phyloP scores from a whole-genome alignment of 2,888 invertebrate species.

The Ennomos quercinarius region DNA sequence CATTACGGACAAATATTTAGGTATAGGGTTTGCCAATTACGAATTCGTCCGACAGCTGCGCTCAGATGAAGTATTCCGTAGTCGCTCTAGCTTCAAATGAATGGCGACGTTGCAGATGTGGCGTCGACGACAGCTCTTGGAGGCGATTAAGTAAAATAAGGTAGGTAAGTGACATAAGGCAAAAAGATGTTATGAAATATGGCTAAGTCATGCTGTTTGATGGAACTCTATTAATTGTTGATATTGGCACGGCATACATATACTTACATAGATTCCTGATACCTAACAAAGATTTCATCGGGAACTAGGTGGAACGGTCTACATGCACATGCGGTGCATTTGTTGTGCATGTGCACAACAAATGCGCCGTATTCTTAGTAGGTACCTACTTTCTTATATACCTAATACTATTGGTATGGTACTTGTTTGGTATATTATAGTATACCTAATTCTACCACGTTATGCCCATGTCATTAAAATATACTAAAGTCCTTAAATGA shows the following conservation, averaged over 20 bases:
- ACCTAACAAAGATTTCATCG: no score
- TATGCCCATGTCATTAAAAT: conserved; percentile 71
- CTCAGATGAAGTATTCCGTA: conserved; percentile 76
- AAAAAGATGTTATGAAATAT: not conserved
- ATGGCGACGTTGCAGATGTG: conserved; percentile 74
- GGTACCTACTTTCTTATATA: not conserved
- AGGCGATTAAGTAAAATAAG: conserved; percentile 17
- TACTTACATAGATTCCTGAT: no score
- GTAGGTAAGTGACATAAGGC: not conserved
- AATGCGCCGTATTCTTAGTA: no score
- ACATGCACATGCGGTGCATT: no score
- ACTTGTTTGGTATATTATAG: not conserved
- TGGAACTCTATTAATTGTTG: no score
- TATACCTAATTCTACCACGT: conserved; percentile 48
- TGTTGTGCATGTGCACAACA: no score
- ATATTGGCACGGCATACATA: no score
- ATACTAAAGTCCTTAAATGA: conserved; percentile 61
- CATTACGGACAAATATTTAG: conserved; percentile 63
- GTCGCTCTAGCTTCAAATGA: conserved; percentile 79
- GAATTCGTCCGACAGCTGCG: conserved; percentile 72
- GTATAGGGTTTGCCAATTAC: conserved; percentile 70
- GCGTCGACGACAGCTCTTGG: conserved; percentile 43
- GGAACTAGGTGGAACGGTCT: no score
- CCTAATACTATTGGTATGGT: not conserved
- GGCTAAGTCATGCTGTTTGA: no score